A percentile compares a stretch with the other conserved stretches of the same genome.
Conservation (phyloP, 2,888 invertebrate species). For the Thymelicus acteon region DNA sequence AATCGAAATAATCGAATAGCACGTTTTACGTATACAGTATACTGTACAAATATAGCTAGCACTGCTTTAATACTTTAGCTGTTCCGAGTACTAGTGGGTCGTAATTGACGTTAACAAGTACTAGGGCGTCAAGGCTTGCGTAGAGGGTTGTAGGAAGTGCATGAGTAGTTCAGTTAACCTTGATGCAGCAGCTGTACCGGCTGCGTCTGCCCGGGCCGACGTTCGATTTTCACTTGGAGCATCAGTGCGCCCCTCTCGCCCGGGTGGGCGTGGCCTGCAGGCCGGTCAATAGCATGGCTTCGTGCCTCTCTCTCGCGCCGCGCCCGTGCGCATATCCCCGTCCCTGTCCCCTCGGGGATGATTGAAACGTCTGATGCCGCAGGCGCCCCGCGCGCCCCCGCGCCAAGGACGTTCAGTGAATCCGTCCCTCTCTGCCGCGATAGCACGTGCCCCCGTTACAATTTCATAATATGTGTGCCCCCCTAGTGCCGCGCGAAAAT, state of each 20-base stretch:
- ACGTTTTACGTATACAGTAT: slow-evolving; percentile 3
- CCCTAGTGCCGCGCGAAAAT: slow-evolving; percentile 80
- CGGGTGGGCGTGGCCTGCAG: slow-evolving; percentile 82
- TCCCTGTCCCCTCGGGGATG: slow-evolving; percentile 79
- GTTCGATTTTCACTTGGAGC: slow-evolving; percentile 84
- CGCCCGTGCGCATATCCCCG: slow-evolving; percentile 49
- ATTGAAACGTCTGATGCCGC: slow-evolving; percentile 85
- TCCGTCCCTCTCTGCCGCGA: slow-evolving; percentile 84
- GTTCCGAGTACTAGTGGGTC: not conserved
- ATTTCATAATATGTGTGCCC: slow-evolving; percentile 83
- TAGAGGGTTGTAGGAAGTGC: slow-evolving; percentile 62
- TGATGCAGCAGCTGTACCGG: slow-evolving; percentile 72
- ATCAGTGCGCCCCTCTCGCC: slow-evolving; percentile 79
- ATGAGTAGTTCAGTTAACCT: slow-evolving; percentile 71
- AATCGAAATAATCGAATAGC: slow-evolving; percentile 12
- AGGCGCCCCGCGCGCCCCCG: slow-evolving; percentile 83
- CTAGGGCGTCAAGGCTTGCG: slow-evolving; percentile 40
- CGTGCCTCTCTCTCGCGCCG: slow-evolving; percentile 66
- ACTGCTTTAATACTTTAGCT: slow-evolving; percentile 8
- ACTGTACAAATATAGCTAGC: not conserved
- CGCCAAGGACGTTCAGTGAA: slow-evolving; percentile 85
- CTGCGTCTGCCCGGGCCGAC: slow-evolving; percentile 82
- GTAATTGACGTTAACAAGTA: slow-evolving; percentile 32
- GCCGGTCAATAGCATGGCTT: slow-evolving; percentile 84
- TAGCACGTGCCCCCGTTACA: slow-evolving; percentile 83